A percentile compares a stretch with the other conserved stretches of the same genome.
Evolutionary conservation across 2,797 vertebrate species (phyloP).

Genomic region (Basileuterus tristriatus): DNA sequence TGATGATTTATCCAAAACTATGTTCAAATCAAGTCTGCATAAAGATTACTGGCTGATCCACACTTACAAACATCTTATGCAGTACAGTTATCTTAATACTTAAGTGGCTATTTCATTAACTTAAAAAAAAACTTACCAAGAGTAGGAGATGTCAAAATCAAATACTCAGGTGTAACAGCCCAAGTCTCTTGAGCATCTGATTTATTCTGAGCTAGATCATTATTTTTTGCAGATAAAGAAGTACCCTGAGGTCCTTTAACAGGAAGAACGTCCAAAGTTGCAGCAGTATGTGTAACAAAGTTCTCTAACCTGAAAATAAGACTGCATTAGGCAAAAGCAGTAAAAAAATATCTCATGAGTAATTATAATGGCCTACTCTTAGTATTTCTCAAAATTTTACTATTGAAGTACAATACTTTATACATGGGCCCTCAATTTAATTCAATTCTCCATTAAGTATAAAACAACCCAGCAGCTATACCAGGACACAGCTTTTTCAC

Average conservation of each 20-base stretch:
- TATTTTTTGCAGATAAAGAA: conserved; percentile 64
- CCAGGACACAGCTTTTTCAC: background rate
- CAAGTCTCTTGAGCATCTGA: conserved; percentile 75
- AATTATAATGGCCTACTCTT: background rate
- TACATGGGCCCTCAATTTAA: background rate
- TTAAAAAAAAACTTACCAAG: conserved; percentile 80
- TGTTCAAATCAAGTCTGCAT: background rate
- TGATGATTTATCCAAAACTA: background rate
- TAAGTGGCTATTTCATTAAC: background rate
- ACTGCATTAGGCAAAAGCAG: background rate
- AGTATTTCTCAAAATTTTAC: background rate
- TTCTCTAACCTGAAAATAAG: conserved; percentile 71
- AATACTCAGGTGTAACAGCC: conserved; percentile 84
- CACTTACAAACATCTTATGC: background rate
- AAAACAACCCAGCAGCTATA: background rate
- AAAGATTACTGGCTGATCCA: background rate
- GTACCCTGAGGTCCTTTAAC: conserved; percentile 92
- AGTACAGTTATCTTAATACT: background rate
- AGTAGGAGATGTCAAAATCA: conserved; percentile 83
- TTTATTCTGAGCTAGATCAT: conserved; percentile 66
- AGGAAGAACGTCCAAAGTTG: conserved; percentile 91
- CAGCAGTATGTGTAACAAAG: conserved; percentile 70
- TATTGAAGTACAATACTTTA: background rate
- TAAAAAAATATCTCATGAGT: background rate
- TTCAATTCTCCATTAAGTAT: background rate